Conservation (phyloP, 1,140 invertebrate genomes). For the Metaphire vulgaris region DNA sequence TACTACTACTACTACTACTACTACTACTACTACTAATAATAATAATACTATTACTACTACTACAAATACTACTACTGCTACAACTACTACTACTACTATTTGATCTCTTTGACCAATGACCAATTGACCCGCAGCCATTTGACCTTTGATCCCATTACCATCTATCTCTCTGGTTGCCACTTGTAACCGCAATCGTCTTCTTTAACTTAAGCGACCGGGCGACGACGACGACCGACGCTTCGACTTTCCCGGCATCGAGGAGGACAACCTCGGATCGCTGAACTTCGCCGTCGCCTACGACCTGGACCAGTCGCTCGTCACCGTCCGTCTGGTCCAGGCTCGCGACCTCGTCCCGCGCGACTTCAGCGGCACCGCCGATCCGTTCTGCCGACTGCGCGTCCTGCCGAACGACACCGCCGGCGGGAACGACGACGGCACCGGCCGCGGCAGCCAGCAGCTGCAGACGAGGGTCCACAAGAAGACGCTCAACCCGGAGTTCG, state of each 20-base stretch:
- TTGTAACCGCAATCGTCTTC: too few relatives aligned
- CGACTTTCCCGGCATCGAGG: constrained; percentile 28
- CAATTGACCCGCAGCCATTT: too few relatives aligned
- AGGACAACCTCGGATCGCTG: constrained; percentile 44
- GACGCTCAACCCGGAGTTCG: constrained; percentile 59
- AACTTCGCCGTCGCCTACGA: constrained; percentile 45
- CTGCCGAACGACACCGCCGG: too few relatives aligned
- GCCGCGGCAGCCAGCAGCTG: constrained; percentile 35
- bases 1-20: constrained; percentile 3
- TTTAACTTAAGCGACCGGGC: too few relatives aligned
- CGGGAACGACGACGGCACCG: too few relatives aligned
- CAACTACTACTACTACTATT: background rate
- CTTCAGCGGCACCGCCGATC: constrained; percentile 43
- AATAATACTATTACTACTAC: background rate
- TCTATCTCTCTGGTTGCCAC: too few relatives aligned
- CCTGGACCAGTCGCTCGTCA: constrained; percentile 41
- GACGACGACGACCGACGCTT: too few relatives aligned
- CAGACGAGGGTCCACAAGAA: constrained; percentile 58
- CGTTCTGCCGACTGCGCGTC: constrained; percentile 44
- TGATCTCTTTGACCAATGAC: too few relatives aligned
- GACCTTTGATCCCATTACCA: too few relatives aligned
- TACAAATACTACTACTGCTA: background rate
- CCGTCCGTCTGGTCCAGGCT: constrained; percentile 44
- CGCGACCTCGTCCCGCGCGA: constrained; percentile 43
- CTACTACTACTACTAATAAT: background rate